Percentiles rank a stretch among this genome's conserved stretches.
Evolutionary conservation across 2,113 vertebrate genomes (phyloP).

Genomic region (Crypturellus undulatus): DNA sequence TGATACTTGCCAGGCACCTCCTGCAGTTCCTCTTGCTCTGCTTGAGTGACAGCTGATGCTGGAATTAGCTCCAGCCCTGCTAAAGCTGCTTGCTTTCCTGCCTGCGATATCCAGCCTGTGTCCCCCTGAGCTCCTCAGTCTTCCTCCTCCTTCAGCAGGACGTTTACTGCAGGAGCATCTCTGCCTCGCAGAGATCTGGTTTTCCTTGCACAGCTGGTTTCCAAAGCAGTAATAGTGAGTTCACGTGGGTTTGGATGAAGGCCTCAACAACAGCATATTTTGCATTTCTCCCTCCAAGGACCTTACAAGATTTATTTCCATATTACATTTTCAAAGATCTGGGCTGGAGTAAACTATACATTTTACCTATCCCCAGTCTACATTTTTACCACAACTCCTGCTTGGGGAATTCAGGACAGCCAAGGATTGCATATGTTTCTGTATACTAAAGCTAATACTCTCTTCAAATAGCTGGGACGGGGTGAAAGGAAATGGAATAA

Average conservation of each 20-base stretch:
- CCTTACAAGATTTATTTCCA: background rate
- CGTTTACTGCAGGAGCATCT: constrained; percentile 6
- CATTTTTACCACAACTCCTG: background rate
- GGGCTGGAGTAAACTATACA: background rate
- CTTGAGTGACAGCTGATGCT: constrained; percentile 21
- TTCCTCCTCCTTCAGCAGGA: background rate
- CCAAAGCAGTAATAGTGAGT: background rate
- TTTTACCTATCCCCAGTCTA: background rate
- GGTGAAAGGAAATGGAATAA: constrained; percentile 12
- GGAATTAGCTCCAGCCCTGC: constrained; percentile 25
- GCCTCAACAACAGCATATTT: constrained; percentile 26
- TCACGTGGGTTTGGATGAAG: background rate
- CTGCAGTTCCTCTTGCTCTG: background rate
- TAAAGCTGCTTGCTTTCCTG: constrained; percentile 39
- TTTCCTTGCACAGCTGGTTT: constrained; percentile 34
- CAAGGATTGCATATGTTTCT: background rate
- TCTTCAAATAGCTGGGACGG: background rate
- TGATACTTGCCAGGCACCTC: background rate
- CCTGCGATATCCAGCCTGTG: background rate
- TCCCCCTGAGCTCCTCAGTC: constrained; percentile 23
- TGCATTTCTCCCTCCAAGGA: constrained; percentile 40
- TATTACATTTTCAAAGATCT: background rate
- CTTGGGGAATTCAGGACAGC: background rate
- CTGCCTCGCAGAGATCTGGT: background rate
- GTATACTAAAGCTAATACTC: background rate